Evolutionary conservation across 2,888 invertebrate genomes (phyloP).

Genomic region (Adelphocoris suturalis): DNA sequence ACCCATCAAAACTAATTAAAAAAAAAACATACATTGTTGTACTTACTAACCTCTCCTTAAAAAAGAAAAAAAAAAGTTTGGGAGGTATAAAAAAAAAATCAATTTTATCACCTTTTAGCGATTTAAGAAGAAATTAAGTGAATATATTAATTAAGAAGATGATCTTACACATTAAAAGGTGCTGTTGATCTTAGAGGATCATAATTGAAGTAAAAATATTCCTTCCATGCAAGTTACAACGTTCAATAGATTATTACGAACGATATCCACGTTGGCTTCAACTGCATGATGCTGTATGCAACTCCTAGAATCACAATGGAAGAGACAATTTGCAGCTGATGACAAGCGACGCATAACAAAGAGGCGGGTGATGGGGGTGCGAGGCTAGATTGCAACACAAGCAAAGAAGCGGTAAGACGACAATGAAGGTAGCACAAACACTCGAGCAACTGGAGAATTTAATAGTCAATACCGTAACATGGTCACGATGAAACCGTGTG

Average conservation of each 20-base stretch:
- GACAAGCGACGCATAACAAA: background rate
- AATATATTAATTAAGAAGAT: too few species aligned
- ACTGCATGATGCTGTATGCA: background rate
- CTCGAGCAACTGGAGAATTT: background rate
- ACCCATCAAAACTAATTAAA: too few species aligned
- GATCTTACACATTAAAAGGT: too few species aligned
- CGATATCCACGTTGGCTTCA: background rate
- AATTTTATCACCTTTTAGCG: too few species aligned
- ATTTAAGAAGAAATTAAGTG: too few species aligned
- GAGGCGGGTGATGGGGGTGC: conserved; percentile 19
- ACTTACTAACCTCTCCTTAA: too few species aligned
- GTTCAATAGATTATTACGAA: background rate
- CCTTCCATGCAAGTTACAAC: background rate
- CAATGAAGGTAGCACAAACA: conserved; percentile 5
- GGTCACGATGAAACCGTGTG: background rate
- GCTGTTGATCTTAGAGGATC: too few species aligned
- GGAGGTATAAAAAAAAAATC: too few species aligned
- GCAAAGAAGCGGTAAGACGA: conserved; percentile 28
- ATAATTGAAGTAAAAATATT: too few species aligned
- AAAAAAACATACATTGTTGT: too few species aligned
- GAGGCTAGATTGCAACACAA: conserved; percentile 41
- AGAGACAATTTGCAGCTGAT: background rate
- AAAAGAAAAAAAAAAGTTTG: too few species aligned
- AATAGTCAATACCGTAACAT: background rate
- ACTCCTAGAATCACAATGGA: too few species aligned